phyloP scores from a whole-genome alignment of 2,797 vertebrate genomes.

The Syndactyla subalaris region DNA sequence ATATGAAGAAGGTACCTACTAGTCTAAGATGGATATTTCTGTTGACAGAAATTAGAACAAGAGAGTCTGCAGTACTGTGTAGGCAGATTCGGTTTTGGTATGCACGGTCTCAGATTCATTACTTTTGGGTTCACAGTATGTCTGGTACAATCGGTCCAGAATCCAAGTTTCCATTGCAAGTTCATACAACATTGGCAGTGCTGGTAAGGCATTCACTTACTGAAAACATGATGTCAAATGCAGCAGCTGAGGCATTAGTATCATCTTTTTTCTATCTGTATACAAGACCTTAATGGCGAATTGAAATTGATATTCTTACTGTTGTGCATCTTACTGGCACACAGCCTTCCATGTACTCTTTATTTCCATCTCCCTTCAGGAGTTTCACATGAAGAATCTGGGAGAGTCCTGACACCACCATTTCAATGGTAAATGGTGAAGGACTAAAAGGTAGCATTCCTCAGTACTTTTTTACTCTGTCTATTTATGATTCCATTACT shows the following conservation, averaged over 20 bases:
- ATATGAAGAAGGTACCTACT: neutral
- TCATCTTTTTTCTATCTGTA: neutral
- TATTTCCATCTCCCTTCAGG: neutral
- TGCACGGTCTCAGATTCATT: neutral
- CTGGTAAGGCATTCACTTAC: neutral
- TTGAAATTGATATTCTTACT: neutral
- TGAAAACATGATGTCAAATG: neutral
- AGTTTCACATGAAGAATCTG: neutral
- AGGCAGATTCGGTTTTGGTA: neutral
- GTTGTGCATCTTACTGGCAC: neutral
- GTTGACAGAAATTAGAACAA: neutral
- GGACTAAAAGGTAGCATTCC: neutral
- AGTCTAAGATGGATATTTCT: neutral
- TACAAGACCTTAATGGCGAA: neutral
- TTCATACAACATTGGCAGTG: neutral
- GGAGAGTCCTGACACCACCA: neutral
- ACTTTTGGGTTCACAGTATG: neutral
- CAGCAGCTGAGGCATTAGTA: neutral
- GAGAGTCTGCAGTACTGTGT: neutral
- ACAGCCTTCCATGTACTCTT: neutral
- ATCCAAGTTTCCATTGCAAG: neutral
- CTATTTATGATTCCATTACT: neutral
- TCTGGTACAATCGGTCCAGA: neutral
- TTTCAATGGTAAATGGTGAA: neutral
- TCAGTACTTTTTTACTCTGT: neutral